Evolutionary conservation across 53 echinoderm and acorn worm species (phyloP), one percentile per base, ranked within the genome.

Genomic region (Holothuria leucospilota): DNA sequence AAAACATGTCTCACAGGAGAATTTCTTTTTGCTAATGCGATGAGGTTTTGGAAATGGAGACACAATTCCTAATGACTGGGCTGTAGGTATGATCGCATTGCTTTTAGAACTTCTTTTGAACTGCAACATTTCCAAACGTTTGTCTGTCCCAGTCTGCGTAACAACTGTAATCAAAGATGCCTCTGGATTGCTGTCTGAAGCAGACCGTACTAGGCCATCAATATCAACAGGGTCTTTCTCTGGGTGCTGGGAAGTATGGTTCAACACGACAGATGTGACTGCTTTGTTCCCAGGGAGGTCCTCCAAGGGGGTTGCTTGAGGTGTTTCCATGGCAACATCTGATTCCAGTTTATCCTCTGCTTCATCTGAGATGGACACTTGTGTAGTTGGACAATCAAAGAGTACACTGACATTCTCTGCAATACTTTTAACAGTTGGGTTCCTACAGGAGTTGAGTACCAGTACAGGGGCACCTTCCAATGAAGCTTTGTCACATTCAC

Each of bases 151-250:
- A 27, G 77, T 75, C 59, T 96, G 96, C 11, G 92, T 92, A 0
- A 97, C 91, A 30, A 97, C 93, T 7, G 95, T 97, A 75, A 97
- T 97, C 14, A 88, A 90, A 4, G 95, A 95, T 0, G 95, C 96
- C 28, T 92, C 89, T 10, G 96, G 94, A 82, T 96, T 95, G 71
- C 93, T 93, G 49, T 88, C 63, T 27, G 95, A 88, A 0, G 98
- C 93, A 24, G 93, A 83, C 73, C 91, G 93, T 26, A 93, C 93
- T 8, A 97, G 91, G 8, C 87, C 94, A 60, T 93, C 85, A 46
- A 94, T 86, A 82, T 97, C 97, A 51, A 95, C 86, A 23, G 78
- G 25, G 5, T 78, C 74, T 24, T 85, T 69, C 10, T 69, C 27
- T 2, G 29, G 13, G 24, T 85, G 69, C 4, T 10, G 8, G 6